Evolutionary conservation across 1,140 invertebrate genomes (phyloP), one percentile per base, ranked within the genome.

Genomic region (Drosophila pachea): DNA sequence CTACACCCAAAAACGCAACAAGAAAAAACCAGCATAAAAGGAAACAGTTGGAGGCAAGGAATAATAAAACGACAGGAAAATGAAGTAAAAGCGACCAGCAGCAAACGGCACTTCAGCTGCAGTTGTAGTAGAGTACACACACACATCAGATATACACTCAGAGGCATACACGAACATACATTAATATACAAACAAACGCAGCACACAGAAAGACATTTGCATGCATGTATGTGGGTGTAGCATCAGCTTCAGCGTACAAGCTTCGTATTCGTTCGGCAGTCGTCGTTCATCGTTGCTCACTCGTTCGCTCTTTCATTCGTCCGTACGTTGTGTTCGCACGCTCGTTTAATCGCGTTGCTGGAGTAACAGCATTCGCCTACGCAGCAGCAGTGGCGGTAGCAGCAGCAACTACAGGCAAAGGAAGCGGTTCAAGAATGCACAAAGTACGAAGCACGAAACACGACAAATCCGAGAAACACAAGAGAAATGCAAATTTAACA

Each of bases 351-450:
- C 35, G 52, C 40, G 62, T 59, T 22, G 50, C 54, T 60, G 68
- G 55, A 71, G 69, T 72, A 72, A 62, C 69, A 72, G 64, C 69
- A 72, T 72, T 72, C 69, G 69, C 79, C 79, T 83, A 83, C 79
- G 79, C 79, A 78, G 60, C 58, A 70, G 60, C 61, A 59, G 48
- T 22, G 22, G 22, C 31, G 50, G 31, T 36, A 58, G 48, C 42
- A 40, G 55, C 66, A 55, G 38, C 59, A 65, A 55, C 32, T 22
- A 31, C 49, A 60, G 58, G 31, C 64, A 60, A 72, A 71, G 68
- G 68, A 71, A 71, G 63, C 68, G 68, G 68, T 60, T 71, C 50
- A 72, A 72, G 69, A 72, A 72, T 72, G 69, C 69, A 72, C 58
- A 68, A 72, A 68, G 38, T 53, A 61, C 63, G 61, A 61, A 62